phyloP scores from a whole-genome alignment of 2,797 vertebrate genomes.

The Neopelma chrysocephalum region DNA sequence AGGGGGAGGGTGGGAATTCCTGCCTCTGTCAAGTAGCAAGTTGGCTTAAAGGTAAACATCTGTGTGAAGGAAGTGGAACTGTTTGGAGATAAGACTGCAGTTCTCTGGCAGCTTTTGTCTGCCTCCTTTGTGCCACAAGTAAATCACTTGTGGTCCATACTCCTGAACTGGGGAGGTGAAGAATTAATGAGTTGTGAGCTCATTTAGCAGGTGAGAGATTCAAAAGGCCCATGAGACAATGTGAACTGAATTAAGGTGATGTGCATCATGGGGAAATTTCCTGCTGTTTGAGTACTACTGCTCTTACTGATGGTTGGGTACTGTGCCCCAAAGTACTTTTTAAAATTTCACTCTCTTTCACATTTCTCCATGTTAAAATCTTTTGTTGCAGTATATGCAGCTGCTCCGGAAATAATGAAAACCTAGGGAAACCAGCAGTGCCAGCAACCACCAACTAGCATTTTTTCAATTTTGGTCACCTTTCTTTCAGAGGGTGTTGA shows the following conservation, averaged over 20 bases:
- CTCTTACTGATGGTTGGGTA: background rate
- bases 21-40: background rate
- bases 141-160: background rate
- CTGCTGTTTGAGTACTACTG: background rate
- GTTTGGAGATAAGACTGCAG: background rate
- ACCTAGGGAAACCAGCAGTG: background rate
- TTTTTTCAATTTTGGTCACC: background rate
- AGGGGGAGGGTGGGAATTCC: background rate
- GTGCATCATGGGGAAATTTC: background rate
- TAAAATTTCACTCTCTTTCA: background rate
- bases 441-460: background rate
- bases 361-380: background rate
- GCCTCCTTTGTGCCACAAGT: background rate
- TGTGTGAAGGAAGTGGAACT: slow-evolving; percentile 7
- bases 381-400: background rate
- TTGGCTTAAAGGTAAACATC: background rate
- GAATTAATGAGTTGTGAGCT: background rate
- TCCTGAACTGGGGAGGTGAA: background rate
- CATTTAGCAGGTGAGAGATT: background rate
- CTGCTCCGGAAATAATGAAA: background rate
- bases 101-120: slow-evolving; percentile 34
- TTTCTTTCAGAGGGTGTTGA: background rate
- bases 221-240: background rate
- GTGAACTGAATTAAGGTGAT: background rate
- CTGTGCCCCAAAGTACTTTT: background rate